These are phyloP conservation scores for Sebastolobus altivelis DNA, from an alignment of 2,797 vertebrate genomes.

Conservation along the genomic window DNA sequence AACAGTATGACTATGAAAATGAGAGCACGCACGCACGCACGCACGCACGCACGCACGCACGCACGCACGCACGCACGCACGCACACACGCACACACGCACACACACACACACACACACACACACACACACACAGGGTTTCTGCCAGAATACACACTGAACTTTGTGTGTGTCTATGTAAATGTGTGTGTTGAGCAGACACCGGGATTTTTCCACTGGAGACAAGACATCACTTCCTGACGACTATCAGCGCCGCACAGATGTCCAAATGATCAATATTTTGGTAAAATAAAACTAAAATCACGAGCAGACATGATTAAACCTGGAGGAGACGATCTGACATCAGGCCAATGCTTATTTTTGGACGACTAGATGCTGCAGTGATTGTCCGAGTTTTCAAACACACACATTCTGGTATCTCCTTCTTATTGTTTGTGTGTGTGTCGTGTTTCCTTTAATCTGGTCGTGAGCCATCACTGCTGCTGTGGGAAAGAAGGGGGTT, in stretches of 20 bases:
- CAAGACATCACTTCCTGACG: slow-evolving; percentile 58
- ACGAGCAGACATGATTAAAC: not conserved
- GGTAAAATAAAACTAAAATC: slow-evolving; percentile 45
- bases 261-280: slow-evolving; percentile 47
- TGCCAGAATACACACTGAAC: slow-evolving; percentile 21
- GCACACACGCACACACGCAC: not conserved
- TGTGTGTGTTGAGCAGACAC: slow-evolving; percentile 22
- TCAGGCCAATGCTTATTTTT: slow-evolving; percentile 50
- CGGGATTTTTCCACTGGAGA: slow-evolving; percentile 44
- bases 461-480: slow-evolving; percentile 15
- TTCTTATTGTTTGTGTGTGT: not conserved
- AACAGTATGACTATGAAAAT: slow-evolving; percentile 12
- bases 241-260: slow-evolving; percentile 32
- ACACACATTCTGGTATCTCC: slow-evolving; percentile 22
- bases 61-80: not conserved
- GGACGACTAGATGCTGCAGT: slow-evolving; percentile 42
- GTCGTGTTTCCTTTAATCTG: slow-evolving; percentile 22
- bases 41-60: not conserved
- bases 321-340: slow-evolving; percentile 9
- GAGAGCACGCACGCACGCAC: not conserved
- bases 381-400: slow-evolving; percentile 60
- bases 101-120: not conserved
- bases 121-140: not conserved
- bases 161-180: not conserved
- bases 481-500: slow-evolving; percentile 33